Evolutionary conservation across 2,888 invertebrate species (phyloP).

Genomic region (Lepidochitona cinerea): DNA sequence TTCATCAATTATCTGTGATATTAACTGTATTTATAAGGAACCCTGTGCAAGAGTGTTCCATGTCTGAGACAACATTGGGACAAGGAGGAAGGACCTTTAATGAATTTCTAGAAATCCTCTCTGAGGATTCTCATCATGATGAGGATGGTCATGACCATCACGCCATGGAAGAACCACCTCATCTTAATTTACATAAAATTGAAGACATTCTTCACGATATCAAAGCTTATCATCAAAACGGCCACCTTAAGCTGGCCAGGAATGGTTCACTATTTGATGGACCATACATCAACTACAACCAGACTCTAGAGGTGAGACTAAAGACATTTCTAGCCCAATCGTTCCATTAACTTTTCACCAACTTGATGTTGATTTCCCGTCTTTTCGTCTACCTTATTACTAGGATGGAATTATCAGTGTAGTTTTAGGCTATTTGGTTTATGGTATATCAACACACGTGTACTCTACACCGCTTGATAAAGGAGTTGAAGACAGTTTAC

Average conservation of each 20-base stretch:
- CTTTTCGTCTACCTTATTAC: too few relatives aligned
- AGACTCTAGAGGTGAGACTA: too few relatives aligned
- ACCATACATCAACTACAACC: too few relatives aligned
- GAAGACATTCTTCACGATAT: neutral
- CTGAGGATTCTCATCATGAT: neutral
- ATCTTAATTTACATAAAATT: neutral
- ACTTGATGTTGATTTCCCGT: too few relatives aligned
- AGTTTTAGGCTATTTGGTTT: too few relatives aligned
- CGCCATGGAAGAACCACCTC: too few relatives aligned
- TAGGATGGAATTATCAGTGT: too few relatives aligned
- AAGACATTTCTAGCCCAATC: too few relatives aligned
- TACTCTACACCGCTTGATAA: too few relatives aligned
- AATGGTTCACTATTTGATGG: neutral
- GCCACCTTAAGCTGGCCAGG: neutral
- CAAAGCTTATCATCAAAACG: neutral
- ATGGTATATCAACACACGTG: too few relatives aligned
- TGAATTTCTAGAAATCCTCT: neutral
- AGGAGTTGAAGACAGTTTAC: too few relatives aligned
- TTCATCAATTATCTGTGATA: neutral
- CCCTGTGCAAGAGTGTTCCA: neutral
- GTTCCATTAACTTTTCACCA: too few relatives aligned
- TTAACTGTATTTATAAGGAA: neutral
- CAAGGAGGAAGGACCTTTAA: neutral
- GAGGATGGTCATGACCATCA: neutral
- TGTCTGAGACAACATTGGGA: neutral